A percentile compares a stretch with the other conserved stretches of the same genome.
Conservation (phyloP, 2,888 invertebrate species). For the Euzophera pinguis region DNA sequence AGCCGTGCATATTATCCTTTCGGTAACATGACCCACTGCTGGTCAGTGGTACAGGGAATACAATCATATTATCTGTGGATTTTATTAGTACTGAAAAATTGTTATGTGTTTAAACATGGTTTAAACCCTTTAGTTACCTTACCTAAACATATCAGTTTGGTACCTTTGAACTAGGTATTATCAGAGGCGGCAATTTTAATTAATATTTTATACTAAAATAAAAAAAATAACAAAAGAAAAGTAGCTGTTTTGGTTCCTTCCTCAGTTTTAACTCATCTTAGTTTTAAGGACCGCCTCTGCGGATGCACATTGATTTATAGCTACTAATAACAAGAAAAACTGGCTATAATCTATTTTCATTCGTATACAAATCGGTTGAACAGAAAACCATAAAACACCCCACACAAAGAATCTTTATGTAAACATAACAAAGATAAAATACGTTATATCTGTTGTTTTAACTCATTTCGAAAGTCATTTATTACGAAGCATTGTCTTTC, state of each 20-base stretch:
- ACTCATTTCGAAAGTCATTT: constrained; percentile 75
- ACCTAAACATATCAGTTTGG: too few relatives aligned
- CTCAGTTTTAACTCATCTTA: constrained; percentile 50
- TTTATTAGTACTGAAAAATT: too few relatives aligned
- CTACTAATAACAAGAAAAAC: constrained; percentile 77
- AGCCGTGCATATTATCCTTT: too few relatives aligned
- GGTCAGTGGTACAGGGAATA: too few relatives aligned
- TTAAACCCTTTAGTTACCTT: too few relatives aligned
- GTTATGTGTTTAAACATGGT: too few relatives aligned
- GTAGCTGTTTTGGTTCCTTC: constrained; percentile 32
- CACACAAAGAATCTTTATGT: constrained; percentile 79
- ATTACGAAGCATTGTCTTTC: constrained; percentile 54
- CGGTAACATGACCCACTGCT: too few relatives aligned
- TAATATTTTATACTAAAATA: background rate
- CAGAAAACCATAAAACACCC: constrained; percentile 78
- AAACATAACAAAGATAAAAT: constrained; percentile 76
- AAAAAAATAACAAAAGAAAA: constrained; percentile 12
- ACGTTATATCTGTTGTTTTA: constrained; percentile 75
- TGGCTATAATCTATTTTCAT: constrained; percentile 78
- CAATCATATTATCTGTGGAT: too few relatives aligned
- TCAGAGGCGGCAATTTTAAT: too few relatives aligned
- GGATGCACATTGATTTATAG: constrained; percentile 74
- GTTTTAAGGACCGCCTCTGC: constrained; percentile 61
- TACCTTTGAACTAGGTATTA: too few relatives aligned
- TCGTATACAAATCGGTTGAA: constrained; percentile 78